Conservation (phyloP, 1,140 invertebrate genomes). For the Meteorus sp. region DNA sequence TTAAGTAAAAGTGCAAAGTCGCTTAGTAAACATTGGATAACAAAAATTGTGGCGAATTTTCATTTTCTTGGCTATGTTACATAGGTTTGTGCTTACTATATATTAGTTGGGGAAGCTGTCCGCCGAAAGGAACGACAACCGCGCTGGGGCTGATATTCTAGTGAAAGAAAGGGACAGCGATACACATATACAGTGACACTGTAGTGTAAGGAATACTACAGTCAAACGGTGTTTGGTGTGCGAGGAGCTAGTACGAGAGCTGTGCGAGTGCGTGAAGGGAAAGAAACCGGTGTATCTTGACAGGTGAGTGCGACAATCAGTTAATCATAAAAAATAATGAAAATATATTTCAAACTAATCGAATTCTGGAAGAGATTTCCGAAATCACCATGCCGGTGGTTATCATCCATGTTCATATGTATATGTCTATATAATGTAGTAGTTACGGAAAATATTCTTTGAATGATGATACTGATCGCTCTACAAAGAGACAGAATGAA, state of each 20-base stretch:
- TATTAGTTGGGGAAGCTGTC: slow-evolving; percentile 20
- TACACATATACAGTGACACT: not conserved
- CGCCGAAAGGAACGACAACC: slow-evolving; percentile 21
- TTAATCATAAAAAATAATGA: not conserved
- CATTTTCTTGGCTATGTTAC: too few relatives aligned
- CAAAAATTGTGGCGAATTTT: too few relatives aligned
- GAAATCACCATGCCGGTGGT: too few relatives aligned
- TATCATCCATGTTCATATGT: too few relatives aligned
- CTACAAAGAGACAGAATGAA: not conserved
- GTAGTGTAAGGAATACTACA: not conserved
- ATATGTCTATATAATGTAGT: too few relatives aligned
- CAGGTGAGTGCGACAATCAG: slow-evolving; percentile 16
- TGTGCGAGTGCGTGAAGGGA: not conserved
- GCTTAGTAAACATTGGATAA: too few relatives aligned
- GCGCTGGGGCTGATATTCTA: not conserved
- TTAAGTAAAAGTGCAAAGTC: too few relatives aligned
- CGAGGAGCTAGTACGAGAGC: slow-evolving; percentile 9
- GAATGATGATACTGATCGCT: too few relatives aligned
- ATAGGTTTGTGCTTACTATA: not conserved
- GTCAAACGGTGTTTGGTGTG: slow-evolving; percentile 27
- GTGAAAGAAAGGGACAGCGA: not conserved
- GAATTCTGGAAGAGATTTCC: too few relatives aligned
- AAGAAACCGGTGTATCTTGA: slow-evolving; percentile 27
- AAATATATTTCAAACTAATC: too few relatives aligned
- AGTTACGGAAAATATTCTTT: too few relatives aligned